These are phyloP conservation scores for Euphonia xanthogaster DNA, from an alignment of 2,797 vertebrate genomes.

Conservation along the genomic window DNA sequence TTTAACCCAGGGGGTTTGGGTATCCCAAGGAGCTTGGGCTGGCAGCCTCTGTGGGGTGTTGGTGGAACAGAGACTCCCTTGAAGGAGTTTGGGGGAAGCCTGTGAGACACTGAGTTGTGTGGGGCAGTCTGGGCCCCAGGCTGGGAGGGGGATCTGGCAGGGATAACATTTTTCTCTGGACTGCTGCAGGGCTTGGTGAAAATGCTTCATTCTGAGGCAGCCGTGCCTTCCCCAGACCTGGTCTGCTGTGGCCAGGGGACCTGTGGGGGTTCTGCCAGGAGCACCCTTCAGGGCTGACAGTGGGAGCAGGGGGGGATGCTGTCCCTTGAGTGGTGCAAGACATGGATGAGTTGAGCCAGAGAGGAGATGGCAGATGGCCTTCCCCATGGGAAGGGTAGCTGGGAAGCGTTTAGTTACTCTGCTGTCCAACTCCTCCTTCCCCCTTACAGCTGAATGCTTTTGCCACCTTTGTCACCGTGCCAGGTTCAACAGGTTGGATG, in stretches of 20 bases:
- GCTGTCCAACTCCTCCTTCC: background rate
- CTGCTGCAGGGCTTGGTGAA: background rate
- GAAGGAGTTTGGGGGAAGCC: background rate
- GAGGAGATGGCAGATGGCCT: background rate
- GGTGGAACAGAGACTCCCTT: background rate
- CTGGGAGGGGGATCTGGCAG: background rate
- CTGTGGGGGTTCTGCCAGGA: background rate
- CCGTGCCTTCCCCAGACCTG: background rate
- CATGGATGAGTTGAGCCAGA: background rate
- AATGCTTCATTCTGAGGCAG: background rate
- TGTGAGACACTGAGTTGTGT: background rate
- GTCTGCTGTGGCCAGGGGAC: fast-evolving
- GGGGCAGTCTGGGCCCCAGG: background rate
- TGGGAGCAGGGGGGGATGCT: fast-evolving
- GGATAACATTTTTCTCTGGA: background rate
- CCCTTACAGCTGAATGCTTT: background rate
- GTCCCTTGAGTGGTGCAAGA: background rate
- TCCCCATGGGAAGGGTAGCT: background rate
- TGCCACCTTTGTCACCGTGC: background rate
- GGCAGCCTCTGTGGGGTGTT: background rate
- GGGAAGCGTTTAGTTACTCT: background rate
- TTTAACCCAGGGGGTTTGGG: background rate
- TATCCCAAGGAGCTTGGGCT: background rate
- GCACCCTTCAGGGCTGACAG: background rate
- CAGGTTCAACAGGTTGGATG: background rate